Evolutionary conservation across 2,888 invertebrate species (phyloP), one percentile per base, ranked within the genome.

Genomic region (Drosophila prostipennis): DNA sequence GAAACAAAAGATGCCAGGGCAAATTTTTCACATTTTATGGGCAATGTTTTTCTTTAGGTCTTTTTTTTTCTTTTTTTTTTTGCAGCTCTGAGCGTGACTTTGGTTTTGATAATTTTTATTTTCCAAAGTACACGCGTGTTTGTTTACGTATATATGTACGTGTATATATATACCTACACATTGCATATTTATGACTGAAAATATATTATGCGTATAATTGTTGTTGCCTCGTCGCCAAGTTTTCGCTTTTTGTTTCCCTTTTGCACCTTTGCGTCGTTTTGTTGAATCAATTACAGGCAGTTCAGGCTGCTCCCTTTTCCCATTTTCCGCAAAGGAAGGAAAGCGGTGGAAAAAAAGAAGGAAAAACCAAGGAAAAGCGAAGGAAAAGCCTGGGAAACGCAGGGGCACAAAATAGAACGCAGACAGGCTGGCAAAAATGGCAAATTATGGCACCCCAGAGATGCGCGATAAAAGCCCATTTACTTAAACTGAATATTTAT

Each of bases 371-470:
- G 48, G 67, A 34, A 43, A 49, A 49, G 14, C 23, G 43, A 54
- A 49, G 56, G 53, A 59, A 52, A 53, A 46, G 58, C 48, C 34
- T 29, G 29, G 63, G 40, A 32, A 23, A 42, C 40, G 46, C 59
- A 55, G 49, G 59, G n/a, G 53, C 52, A 39, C 54, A 48, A 59
- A 45, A 56, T 42, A 55, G 71, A 60, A 61, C 49, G 55, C 59
- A 58, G 39, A 51, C 32, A 37, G 68, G 59, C 70, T 57, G 82
- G 88, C 86, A 81, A 85, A 83, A 83, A 87, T 84, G 88, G 88
- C 88, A 84, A 89, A 89, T 85, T 87, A 88, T 87, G 88, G 80
- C 89, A 82, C 87, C 81, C 83, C 70, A 75, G 89, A 87, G 87
- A 87, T 80, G 77, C 84, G 79, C 84, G 89, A 85, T 85, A 88